These are phyloP conservation scores for Cyclophora punctaria DNA, from an alignment of 2,888 invertebrate species.

Conservation along the genomic window DNA sequence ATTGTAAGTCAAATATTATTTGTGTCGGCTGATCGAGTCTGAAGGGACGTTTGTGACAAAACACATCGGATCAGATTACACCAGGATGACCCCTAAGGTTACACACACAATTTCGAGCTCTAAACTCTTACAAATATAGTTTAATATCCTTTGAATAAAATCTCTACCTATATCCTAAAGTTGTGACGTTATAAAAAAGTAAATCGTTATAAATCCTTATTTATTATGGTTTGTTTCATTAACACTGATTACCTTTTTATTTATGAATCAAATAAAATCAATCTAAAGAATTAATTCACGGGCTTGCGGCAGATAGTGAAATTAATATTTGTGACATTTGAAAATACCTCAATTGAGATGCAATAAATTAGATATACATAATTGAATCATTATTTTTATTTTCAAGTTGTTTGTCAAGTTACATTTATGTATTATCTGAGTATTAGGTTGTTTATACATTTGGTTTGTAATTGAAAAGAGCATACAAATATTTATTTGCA, in stretches of 20 bases:
- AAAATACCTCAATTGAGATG: too few relatives aligned
- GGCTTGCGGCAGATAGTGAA: too few relatives aligned
- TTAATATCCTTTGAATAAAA: background rate
- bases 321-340: too few relatives aligned
- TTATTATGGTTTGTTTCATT: constrained; percentile 5
- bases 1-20: constrained; percentile 34
- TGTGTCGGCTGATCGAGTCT: constrained; percentile 34
- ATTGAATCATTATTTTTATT: too few relatives aligned
- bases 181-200: background rate
- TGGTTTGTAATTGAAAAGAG: too few relatives aligned
- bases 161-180: background rate
- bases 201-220: constrained; percentile 3
- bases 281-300: too few relatives aligned
- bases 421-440: too few relatives aligned
- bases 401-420: too few relatives aligned
- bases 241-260: background rate
- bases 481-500: too few relatives aligned
- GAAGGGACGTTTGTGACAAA: constrained; percentile 40
- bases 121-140: background rate
- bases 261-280: too few relatives aligned
- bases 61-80: constrained; percentile 38
- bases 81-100: constrained; percentile 18
- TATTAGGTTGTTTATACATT: too few relatives aligned
- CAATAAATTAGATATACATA: too few relatives aligned
- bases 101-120: constrained; percentile 2